phyloP scores from a whole-genome alignment of 2,888 invertebrate species.

The Ernsta delagoae region DNA sequence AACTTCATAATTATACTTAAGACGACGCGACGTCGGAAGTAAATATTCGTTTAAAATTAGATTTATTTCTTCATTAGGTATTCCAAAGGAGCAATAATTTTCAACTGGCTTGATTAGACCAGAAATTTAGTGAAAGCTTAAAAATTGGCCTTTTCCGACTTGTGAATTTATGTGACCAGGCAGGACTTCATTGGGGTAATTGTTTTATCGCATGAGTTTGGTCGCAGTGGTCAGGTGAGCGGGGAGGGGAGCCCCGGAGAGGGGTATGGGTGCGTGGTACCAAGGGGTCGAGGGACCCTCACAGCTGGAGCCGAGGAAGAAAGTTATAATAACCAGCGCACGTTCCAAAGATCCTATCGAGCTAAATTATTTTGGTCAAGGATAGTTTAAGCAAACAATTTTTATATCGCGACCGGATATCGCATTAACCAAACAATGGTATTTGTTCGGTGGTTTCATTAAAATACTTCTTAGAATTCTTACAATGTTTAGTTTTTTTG shows the following conservation, averaged over 20 bases:
- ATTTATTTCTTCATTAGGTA: slow-evolving; percentile 23
- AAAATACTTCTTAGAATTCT: slow-evolving; percentile 38
- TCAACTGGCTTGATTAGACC: slow-evolving; percentile 16
- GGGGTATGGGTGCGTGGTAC: slow-evolving; percentile 11
- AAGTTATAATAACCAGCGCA: slow-evolving; percentile 72
- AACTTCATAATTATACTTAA: neutral
- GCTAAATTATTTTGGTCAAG: slow-evolving; percentile 70
- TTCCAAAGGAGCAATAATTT: slow-evolving; percentile 12
- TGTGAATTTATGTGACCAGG: slow-evolving; percentile 56
- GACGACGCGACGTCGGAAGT: neutral
- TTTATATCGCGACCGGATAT: slow-evolving; percentile 52
- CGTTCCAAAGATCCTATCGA: slow-evolving; percentile 69
- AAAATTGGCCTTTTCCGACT: slow-evolving; percentile 50
- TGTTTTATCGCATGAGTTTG: slow-evolving; percentile 83
- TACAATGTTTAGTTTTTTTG: slow-evolving; percentile 7
- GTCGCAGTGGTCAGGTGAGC: slow-evolving; percentile 59
- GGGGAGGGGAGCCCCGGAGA: slow-evolving; percentile 38
- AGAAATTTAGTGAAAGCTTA: slow-evolving; percentile 24
- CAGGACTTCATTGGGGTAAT: slow-evolving; percentile 74
- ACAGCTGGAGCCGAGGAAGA: slow-evolving; percentile 60
- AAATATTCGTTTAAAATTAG: neutral
- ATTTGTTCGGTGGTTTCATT: slow-evolving; percentile 41
- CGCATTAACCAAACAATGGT: slow-evolving; percentile 31
- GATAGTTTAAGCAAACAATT: slow-evolving; percentile 71
- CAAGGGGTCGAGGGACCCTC: slow-evolving; percentile 44